A percentile compares a stretch with the other conserved stretches of the same genome.
Conservation (phyloP, 2,113 vertebrate species). For the Centropus unirufus region DNA sequence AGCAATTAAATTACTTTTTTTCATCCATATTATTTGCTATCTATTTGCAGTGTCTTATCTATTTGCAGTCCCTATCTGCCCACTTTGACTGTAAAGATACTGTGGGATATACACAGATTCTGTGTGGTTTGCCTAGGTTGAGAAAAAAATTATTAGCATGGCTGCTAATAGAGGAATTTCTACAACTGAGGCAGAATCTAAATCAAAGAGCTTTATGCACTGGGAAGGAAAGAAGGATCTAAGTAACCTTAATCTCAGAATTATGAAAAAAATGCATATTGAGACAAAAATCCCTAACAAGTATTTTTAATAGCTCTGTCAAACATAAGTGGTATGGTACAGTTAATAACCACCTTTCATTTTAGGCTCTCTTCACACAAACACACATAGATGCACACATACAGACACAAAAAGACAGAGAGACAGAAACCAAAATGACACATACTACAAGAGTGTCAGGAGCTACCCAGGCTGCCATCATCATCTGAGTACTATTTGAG, state of each 20-base stretch:
- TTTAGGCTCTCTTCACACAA: background rate
- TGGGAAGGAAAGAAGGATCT: background rate
- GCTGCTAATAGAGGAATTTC: background rate
- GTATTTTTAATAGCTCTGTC: background rate
- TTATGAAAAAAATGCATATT: background rate
- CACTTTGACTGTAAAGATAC: background rate
- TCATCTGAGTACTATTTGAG: too few relatives aligned
- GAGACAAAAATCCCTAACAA: background rate
- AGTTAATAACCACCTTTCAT: background rate
- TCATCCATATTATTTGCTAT: too few relatives aligned
- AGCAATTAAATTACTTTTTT: too few relatives aligned
- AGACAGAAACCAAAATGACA: background rate
- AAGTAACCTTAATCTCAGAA: background rate
- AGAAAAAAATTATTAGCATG: background rate
- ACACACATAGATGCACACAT: too few relatives aligned
- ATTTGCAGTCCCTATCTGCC: background rate
- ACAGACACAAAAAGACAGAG: too few relatives aligned
- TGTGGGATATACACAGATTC: background rate
- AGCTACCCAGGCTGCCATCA: background rate
- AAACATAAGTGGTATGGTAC: background rate
- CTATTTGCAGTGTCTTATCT: too few relatives aligned
- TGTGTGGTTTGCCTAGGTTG: background rate
- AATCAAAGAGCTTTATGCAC: background rate
- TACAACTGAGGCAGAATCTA: background rate
- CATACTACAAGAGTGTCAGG: background rate